Evolutionary conservation across 2,888 invertebrate genomes (phyloP).

Genomic region (Lasiommata megera): DNA sequence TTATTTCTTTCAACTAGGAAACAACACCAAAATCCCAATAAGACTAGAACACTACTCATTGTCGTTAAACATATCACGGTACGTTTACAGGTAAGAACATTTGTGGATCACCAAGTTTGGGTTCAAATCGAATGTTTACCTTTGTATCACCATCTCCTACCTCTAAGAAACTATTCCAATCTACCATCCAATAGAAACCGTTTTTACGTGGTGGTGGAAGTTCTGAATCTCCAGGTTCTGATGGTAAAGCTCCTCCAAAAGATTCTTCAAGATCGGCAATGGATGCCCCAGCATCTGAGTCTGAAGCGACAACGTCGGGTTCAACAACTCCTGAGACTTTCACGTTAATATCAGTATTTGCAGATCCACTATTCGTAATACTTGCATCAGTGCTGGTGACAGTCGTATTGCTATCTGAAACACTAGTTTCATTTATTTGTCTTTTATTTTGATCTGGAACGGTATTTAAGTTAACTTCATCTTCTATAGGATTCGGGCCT

Average conservation of each 20-base stretch:
- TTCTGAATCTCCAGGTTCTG: conserved; percentile 80
- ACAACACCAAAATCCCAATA: conserved; percentile 7
- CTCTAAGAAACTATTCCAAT: conserved; percentile 93
- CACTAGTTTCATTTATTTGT: conserved; percentile 47
- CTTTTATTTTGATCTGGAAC: conserved; percentile 65
- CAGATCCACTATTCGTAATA: conserved; percentile 31
- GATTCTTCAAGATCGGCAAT: conserved; percentile 87
- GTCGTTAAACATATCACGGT: conserved; percentile 73
- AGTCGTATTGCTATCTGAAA: conserved; percentile 32
- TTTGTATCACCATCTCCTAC: conserved; percentile 88
- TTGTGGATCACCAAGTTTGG: conserved; percentile 90
- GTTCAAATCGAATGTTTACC: conserved; percentile 90
- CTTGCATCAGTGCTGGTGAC: conserved; percentile 30
- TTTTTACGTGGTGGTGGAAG: conserved; percentile 85
- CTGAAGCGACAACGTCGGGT: conserved; percentile 64
- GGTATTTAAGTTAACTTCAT: conserved; percentile 41
- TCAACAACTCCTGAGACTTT: conserved; percentile 40
- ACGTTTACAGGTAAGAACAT: conserved; percentile 88
- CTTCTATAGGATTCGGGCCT: conserved; percentile 58
- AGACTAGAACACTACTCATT: conserved; percentile 42
- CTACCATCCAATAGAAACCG: conserved; percentile 91
- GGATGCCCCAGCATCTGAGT: conserved; percentile 75
- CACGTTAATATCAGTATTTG: conserved; percentile 40
- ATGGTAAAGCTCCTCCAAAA: conserved; percentile 85
- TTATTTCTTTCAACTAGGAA: neutral